Conservation (phyloP, 1,140 invertebrate species). For the Drosophila subpulchrella region DNA sequence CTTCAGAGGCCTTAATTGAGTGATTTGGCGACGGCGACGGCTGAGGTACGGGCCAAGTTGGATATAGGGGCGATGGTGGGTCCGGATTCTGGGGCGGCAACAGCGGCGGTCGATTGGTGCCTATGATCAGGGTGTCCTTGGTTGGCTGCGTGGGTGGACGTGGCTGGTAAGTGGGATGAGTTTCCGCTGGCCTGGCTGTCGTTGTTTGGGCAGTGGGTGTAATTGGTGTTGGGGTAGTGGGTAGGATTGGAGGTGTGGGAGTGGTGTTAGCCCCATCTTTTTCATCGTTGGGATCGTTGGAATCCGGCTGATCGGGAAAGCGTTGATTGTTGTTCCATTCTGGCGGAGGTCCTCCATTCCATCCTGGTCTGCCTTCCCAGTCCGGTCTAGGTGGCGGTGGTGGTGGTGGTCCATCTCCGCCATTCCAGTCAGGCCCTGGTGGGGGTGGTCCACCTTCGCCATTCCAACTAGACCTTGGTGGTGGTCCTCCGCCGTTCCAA, state of each 20-base stretch:
- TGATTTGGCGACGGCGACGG: slow-evolving; percentile 16
- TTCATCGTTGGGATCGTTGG: neutral
- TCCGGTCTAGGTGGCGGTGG: slow-evolving; percentile 12
- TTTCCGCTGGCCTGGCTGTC: slow-evolving; percentile 2
- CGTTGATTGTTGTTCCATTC: slow-evolving; percentile 28
- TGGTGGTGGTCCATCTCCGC: neutral
- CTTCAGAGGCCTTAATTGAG: slow-evolving; percentile 17
- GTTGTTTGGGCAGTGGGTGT: slow-evolving; percentile 2
- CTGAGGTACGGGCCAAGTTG: neutral
- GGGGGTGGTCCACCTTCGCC: slow-evolving; percentile 8
- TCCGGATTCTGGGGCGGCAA: slow-evolving; percentile 13
- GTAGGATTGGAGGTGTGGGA: neutral
- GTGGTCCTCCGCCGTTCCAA: slow-evolving; percentile 23
- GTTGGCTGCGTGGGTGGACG: slow-evolving; percentile 14
- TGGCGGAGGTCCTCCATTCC: slow-evolving; percentile 15
- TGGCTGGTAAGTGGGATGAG: slow-evolving; percentile 15
- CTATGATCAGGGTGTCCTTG: slow-evolving; percentile 44
- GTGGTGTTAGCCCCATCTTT: neutral
- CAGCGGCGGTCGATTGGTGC: slow-evolving; percentile 53
- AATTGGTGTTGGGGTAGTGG: neutral
- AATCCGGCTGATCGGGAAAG: neutral
- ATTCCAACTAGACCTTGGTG: slow-evolving; percentile 5
- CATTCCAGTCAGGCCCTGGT: neutral
- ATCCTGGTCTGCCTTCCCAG: slow-evolving; percentile 21
- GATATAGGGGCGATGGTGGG: slow-evolving; percentile 1